Evolutionary conservation across 2,113 vertebrate genomes (phyloP), one percentile per base, ranked within the genome.

Genomic region (Xenus cinereus): DNA sequence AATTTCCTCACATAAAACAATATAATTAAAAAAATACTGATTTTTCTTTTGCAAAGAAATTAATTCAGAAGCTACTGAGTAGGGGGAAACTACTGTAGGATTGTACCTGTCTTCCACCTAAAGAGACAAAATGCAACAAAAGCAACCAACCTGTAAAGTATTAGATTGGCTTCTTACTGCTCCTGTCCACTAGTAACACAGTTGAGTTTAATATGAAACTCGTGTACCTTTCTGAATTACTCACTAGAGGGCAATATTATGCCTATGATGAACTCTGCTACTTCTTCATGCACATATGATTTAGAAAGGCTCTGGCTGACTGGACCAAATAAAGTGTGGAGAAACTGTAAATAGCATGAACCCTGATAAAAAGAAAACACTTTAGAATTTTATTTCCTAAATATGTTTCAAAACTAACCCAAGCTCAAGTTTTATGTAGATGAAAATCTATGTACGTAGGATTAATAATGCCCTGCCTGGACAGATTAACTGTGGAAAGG

Each of bases 201-300:
- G 23, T 35, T 24, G 39, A 50, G 22, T 95, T 71, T 18, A 33
- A 60, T 24, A 39, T 21, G 10, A 84, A 45, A 68, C 22, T 22
- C 41, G 14, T 4, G 30, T 30, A 3, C 32, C 43, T 96, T 77
- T 85, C 75, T 82, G 54, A 11, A 15, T 90, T 57, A 19, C 22
- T 87, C 98, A 90, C 97, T 95, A 98, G 98, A 98, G 97, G 98
- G 96, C 54, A 95, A 94, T 91, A 48, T 97, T 96, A 93, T 96
- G 92, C 96, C 91, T 97, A 4, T 74, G 89, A 96, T 82, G 71
- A 94, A n/a, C 54, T 75, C 28, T 3, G 7, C 30, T 41, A 4
- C 35, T 81, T 87, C 0, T 0, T 80, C 66, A 59, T 45, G 45
- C 33, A 51, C 6, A 10, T 4, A 46, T 19, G 56, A 81, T 89